A percentile compares a stretch with the other conserved stretches of the same genome.
These are phyloP conservation scores for Drosophila siamana DNA, from an alignment of 2,888 invertebrate genomes.

Conservation along the genomic window DNA sequence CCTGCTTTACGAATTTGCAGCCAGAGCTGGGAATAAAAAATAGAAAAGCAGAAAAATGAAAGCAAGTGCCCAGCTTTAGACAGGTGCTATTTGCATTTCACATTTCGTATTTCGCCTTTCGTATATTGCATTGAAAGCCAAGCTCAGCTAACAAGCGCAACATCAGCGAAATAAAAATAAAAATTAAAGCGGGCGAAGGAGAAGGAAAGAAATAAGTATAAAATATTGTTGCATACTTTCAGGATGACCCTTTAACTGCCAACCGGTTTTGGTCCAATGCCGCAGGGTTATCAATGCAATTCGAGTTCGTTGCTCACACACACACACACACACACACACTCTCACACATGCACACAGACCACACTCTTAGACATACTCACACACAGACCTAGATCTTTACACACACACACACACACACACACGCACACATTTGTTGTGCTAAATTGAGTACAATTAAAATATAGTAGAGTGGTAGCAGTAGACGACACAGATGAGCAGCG, in stretches of 20 bases:
- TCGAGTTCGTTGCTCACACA: constrained; percentile 7
- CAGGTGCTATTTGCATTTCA: constrained; percentile 69
- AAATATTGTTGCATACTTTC: constrained; percentile 37
- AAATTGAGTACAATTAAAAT: constrained; percentile 72
- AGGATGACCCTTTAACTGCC: constrained; percentile 50
- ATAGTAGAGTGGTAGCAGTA: constrained; percentile 17
- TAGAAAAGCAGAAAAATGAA: constrained; percentile 12
- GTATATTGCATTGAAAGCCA: constrained; percentile 54
- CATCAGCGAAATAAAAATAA: constrained; percentile 62
- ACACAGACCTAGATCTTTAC: constrained; percentile 3
- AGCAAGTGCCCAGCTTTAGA: constrained; percentile 76
- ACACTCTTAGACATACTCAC: constrained; percentile 4
- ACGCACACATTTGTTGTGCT: constrained; percentile 40
- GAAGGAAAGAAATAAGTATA: constrained; percentile 4
- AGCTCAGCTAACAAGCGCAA: constrained; percentile 71
- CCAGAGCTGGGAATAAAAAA: constrained; percentile 17
- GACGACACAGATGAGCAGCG: constrained; percentile 39
- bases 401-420: background rate
- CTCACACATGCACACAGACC: too few species aligned
- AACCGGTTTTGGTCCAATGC: constrained; percentile 5
- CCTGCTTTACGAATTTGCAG: constrained; percentile 57
- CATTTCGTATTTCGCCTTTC: constrained; percentile 49
- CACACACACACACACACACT: background rate
- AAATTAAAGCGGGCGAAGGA: constrained; percentile 48
- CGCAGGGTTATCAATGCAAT: constrained; percentile 45